Evolutionary conservation across 2,797 vertebrate genomes (phyloP).

Genomic region (Huso huso): DNA sequence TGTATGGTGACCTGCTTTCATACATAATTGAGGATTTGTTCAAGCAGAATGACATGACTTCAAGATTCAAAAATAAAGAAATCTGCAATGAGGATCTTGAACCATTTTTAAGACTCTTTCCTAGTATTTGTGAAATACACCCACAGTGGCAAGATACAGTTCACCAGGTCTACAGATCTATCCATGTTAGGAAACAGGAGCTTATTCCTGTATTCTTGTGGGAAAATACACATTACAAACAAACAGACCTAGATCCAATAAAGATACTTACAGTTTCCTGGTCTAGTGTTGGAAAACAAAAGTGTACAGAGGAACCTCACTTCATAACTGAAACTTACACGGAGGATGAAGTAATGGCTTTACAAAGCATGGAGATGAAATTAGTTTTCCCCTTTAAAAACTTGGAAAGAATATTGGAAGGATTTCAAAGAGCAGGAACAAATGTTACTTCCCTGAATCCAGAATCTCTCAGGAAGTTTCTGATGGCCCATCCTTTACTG

Average conservation of each 20-base stretch:
- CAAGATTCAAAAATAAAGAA: neutral
- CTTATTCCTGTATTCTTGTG: neutral
- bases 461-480: conserved; percentile 29
- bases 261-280: conserved; percentile 21
- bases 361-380: conserved; percentile 37
- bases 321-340: conserved; percentile 3
- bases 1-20: conserved; percentile 38
- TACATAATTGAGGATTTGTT: conserved; percentile 12
- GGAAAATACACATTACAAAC: neutral
- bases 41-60: conserved; percentile 12
- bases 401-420: neutral
- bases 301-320: conserved; percentile 30
- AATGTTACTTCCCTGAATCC: conserved; percentile 15
- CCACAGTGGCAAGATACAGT: neutral
- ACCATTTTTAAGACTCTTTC: neutral
- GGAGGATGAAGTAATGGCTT: neutral
- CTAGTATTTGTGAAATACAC: neutral
- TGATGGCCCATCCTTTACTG: conserved; percentile 26
- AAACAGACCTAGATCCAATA: too few relatives aligned
- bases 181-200: neutral
- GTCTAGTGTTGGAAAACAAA: conserved; percentile 24
- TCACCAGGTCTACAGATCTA: neutral
- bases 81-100: neutral
- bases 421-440: conserved; percentile 26
- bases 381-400: conserved; percentile 23